A percentile compares a stretch with the other conserved stretches of the same genome.
Evolutionary conservation across 2,888 invertebrate genomes (phyloP).

Genomic region (Sthenelais limicola): DNA sequence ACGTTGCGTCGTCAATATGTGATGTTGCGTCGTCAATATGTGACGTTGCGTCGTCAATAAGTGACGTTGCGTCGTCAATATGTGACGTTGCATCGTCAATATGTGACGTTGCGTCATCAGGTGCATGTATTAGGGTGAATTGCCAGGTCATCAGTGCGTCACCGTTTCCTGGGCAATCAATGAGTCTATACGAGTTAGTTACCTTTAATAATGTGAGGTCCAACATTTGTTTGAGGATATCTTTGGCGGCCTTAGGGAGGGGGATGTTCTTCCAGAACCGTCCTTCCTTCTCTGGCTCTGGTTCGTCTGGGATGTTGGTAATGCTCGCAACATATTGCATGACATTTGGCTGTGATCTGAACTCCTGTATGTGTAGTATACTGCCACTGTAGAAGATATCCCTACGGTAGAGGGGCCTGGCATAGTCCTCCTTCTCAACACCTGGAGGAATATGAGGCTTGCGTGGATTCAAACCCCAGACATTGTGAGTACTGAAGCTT

Average conservation of each 20-base stretch:
- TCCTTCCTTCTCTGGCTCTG: constrained; percentile 53
- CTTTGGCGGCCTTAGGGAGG: constrained; percentile 70
- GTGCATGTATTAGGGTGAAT: too few relatives aligned
- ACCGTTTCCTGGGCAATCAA: too few relatives aligned
- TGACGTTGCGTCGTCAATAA: too few relatives aligned
- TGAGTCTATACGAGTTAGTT: too few relatives aligned
- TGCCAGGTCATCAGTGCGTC: too few relatives aligned
- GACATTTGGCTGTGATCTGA: constrained; percentile 91
- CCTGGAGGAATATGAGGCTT: constrained; percentile 42
- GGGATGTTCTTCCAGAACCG: constrained; percentile 55
- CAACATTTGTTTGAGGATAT: constrained; percentile 85
- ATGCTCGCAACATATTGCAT: constrained; percentile 93
- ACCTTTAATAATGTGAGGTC: constrained; percentile 86
- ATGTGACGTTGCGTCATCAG: too few relatives aligned
- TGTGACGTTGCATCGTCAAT: too few relatives aligned
- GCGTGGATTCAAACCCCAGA: constrained; percentile 29
- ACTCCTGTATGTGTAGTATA: constrained; percentile 86
- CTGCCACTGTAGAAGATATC: constrained; percentile 99
- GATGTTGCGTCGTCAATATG: too few relatives aligned
- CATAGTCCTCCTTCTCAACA: constrained; percentile 60
- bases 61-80: too few relatives aligned
- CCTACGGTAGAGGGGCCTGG: constrained; percentile 90
- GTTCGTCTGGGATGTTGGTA: constrained; percentile 81
- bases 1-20: too few relatives aligned
- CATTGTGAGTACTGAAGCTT: constrained; percentile 21